These are phyloP conservation scores for Motacilla alba DNA, from an alignment of 2,113 vertebrate species.

Conservation along the genomic window DNA sequence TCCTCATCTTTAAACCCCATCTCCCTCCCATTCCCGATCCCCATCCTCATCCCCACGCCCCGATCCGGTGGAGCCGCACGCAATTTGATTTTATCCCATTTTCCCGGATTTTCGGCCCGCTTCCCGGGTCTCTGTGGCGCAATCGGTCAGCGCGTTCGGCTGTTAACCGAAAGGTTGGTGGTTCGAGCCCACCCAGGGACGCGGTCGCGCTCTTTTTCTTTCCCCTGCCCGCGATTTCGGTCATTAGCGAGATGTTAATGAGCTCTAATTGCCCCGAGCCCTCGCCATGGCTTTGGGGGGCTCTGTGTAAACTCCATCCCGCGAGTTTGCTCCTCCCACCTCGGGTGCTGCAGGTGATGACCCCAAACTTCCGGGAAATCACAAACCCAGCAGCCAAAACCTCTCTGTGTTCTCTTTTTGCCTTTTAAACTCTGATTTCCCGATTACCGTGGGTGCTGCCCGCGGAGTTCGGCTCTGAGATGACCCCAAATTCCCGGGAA, in stretches of 20 bases:
- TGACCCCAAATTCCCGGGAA: too few relatives aligned
- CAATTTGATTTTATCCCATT: accelerated
- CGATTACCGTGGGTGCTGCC: accelerated
- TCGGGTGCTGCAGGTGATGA: accelerated
- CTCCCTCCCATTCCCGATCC: too few relatives aligned
- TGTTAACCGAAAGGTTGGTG: conserved; percentile 76
- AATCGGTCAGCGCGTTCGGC: conserved; percentile 55
- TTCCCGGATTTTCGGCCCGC: accelerated
- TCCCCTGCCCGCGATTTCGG: accelerated
- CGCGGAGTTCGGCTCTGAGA: background rate
- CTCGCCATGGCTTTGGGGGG: background rate
- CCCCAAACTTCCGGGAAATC: too few relatives aligned
- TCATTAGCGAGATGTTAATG: background rate
- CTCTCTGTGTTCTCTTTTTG: accelerated
- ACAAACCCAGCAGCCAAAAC: accelerated
- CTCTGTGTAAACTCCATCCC: background rate
- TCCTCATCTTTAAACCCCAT: too few relatives aligned
- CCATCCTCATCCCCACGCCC: background rate
- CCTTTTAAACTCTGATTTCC: background rate
- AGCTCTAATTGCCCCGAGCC: background rate
- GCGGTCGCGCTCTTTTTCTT: accelerated
- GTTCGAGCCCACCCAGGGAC: conserved; percentile 72
- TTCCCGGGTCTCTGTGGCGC: background rate
- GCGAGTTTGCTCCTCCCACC: accelerated
- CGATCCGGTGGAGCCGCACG: too few relatives aligned